Evolutionary conservation across 2,113 vertebrate genomes (phyloP).

Genomic region (Maccullochella peelii): DNA sequence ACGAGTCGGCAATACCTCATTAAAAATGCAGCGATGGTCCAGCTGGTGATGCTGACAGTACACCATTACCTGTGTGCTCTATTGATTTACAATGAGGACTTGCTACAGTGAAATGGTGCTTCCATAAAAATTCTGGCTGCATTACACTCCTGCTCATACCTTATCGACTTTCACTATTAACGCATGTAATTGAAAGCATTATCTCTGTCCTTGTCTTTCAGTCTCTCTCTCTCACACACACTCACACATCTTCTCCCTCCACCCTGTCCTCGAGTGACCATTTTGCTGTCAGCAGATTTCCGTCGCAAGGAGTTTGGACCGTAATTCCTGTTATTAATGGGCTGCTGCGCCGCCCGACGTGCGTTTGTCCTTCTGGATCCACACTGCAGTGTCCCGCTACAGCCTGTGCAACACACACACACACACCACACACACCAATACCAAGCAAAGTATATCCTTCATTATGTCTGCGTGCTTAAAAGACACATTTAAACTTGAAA

Average conservation of each 20-base stretch:
- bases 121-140: conserved; percentile 28
- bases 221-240: neutral
- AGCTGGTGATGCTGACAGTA: conserved; percentile 20
- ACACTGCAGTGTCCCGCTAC: conserved; percentile 37
- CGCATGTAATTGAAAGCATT: conserved; percentile 45
- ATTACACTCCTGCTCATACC: conserved; percentile 17
- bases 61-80: conserved; percentile 8
- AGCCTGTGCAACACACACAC: neutral
- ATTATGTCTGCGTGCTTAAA: conserved; percentile 2
- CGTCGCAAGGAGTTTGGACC: conserved; percentile 8
- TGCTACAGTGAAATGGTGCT: conserved; percentile 19
- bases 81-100: conserved; percentile 48
- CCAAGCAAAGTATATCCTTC: neutral
- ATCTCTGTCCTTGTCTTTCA: conserved; percentile 50
- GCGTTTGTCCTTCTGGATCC: conserved; percentile 31
- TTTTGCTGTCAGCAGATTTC: conserved; percentile 57
- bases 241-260: neutral
- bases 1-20: neutral
- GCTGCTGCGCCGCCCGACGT: neutral
- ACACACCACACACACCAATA: neutral
- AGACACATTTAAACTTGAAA: neutral
- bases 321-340: conserved; percentile 56
- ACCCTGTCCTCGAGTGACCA: conserved; percentile 29
- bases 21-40: conserved; percentile 31
- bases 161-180: conserved; percentile 39